Conservation (phyloP, 2,888 invertebrate genomes). For the Caenorhabditis sp. region DNA sequence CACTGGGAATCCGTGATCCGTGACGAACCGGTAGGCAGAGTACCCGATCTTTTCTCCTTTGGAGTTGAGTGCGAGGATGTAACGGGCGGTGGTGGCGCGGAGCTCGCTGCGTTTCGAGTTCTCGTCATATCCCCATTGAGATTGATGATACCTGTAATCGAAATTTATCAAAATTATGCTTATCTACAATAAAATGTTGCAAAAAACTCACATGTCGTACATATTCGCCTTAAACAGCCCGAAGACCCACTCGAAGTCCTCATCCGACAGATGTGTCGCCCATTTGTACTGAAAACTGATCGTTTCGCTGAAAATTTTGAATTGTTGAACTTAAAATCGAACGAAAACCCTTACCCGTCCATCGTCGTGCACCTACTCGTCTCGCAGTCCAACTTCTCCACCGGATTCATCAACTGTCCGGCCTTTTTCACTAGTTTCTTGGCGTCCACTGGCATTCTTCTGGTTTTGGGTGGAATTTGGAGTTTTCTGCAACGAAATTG, state of each 20-base stretch:
- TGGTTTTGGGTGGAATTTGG: not conserved
- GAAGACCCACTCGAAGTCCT: conserved; percentile 75
- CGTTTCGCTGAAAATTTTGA: conserved; percentile 69
- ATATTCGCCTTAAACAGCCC: conserved; percentile 78
- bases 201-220: conserved; percentile 72
- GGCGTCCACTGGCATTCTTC: conserved; percentile 86
- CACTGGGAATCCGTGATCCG: conserved; percentile 88
- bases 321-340: too few species aligned
- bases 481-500: not conserved
- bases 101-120: conserved; percentile 84
- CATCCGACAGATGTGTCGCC: conserved; percentile 77
- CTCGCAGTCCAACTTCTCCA: conserved; percentile 66
- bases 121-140: conserved; percentile 86
- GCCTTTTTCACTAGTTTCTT: conserved; percentile 79
- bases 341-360: conserved; percentile 68
- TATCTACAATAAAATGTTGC: not conserved
- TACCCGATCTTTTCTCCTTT: conserved; percentile 87
- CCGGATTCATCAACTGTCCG: conserved; percentile 70
- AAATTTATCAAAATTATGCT: not conserved
- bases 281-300: conserved; percentile 72
- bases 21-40: conserved; percentile 91
- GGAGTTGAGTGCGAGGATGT: conserved; percentile 63
- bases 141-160: conserved; percentile 86
- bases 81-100: conserved; percentile 84
- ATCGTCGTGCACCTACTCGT: conserved; percentile 58